These are phyloP conservation scores for Paralvinella palmiformis DNA, from an alignment of 1,140 invertebrate genomes.

Conservation along the genomic window DNA sequence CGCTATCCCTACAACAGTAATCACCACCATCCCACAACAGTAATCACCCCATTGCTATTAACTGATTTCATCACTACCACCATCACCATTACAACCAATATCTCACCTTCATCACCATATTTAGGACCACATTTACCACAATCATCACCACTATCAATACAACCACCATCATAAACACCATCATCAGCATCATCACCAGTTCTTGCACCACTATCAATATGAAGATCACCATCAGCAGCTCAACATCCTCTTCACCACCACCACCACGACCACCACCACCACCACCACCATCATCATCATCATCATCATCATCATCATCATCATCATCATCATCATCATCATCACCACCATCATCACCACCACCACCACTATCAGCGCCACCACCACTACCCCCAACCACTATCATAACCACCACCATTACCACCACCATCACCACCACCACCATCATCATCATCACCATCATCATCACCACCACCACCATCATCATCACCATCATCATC, in stretches of 20 bases:
- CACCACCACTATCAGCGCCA: background rate
- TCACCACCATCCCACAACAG: too few relatives aligned
- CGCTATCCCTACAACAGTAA: too few relatives aligned
- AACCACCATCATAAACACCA: too few relatives aligned
- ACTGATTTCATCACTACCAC: too few relatives aligned
- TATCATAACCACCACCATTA: background rate
- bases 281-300: background rate
- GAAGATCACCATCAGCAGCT: background rate
- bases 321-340: background rate
- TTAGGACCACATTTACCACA: background rate
- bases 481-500: conserved; percentile 20
- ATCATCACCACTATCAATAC: background rate
- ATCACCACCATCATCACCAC: background rate
- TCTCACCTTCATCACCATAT: too few relatives aligned
- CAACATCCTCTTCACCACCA: background rate
- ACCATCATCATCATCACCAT: conserved; percentile 16
- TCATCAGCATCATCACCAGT: background rate
- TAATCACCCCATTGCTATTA: too few relatives aligned
- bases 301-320: background rate
- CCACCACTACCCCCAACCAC: background rate
- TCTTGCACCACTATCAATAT: background rate
- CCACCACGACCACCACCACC: background rate
- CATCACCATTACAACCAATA: too few relatives aligned
- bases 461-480: conserved; percentile 19
- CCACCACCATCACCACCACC: background rate